Evolutionary conservation across 2,113 vertebrate species (phyloP).

Genomic region (Struthidea cinerea): DNA sequence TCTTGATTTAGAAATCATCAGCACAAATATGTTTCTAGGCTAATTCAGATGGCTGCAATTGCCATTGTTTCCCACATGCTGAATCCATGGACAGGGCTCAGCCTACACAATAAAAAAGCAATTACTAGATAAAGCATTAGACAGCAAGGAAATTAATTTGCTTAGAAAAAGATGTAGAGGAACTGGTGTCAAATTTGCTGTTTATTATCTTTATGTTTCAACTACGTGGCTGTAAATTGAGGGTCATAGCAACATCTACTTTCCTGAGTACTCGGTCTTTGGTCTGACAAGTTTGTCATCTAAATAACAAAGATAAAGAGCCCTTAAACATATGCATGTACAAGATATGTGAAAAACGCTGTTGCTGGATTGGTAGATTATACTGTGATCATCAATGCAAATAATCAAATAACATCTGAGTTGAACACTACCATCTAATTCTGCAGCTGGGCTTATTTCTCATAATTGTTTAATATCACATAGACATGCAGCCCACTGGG

Average conservation of each 20-base stretch:
- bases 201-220: not conserved
- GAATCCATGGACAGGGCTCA: not conserved
- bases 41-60: not conserved
- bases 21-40: not conserved
- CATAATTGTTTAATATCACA: not conserved
- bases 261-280: not conserved
- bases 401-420: not conserved
- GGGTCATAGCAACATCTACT: not conserved
- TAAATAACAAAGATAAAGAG: not conserved
- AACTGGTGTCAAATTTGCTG: not conserved
- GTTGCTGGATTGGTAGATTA: not conserved
- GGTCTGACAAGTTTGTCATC: not conserved
- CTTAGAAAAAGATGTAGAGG: not conserved
- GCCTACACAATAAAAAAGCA: not conserved
- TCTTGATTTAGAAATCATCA: not conserved
- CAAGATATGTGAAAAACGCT: not conserved
- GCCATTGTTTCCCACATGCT: not conserved
- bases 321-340: not conserved
- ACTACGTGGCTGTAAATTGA: not conserved
- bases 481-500: not conserved
- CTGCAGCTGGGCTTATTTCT: not conserved
- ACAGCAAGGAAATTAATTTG: not conserved
- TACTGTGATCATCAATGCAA: not conserved
- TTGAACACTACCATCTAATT: not conserved
- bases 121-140: not conserved